Base-by-base conservation (phyloP, 2,113 vertebrate genomes). In the Piprites chloris region DNA sequence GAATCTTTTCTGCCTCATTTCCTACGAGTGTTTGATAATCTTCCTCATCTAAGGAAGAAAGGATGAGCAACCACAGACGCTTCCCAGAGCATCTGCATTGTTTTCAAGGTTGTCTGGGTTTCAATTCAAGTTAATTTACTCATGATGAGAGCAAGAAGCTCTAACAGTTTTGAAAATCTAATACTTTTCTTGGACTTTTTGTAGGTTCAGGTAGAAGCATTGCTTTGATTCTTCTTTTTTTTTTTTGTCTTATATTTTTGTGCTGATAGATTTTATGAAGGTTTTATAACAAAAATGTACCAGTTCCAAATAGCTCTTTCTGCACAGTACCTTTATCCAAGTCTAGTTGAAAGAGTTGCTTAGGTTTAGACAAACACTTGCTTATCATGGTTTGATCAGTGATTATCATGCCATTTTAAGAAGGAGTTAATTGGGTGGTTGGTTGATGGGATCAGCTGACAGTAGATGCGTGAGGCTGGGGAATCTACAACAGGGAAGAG, bases 71-170 rank as follows among this genome's bases (percentile, higher is more conserved):
- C 32, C 41, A 44, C 42, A 80, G 71, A 85, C 72, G 67, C 81
- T 73, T 93, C 58, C 41, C 14, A 35, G 67, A 82, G 55, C 85
- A 86, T 86, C 52, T 90, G 62, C 50, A 53, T 94, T 83, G 53
- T 77, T 92, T 85, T 92, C 85, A 90, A 41, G 47, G 72, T 88
- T 93, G 67, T 93, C 62, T 90, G 63, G 15, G 41, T 93, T 93
- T 94, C 85, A 73, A 3, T 79, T 85, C 47, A 61, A 68, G 81
- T 79, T 76, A 44, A 85, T 87, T 69, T 90, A 66, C n/a, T 83
- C 20, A 39, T 26, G 14, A 68, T 83, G 83, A 78, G 32, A 73
- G 13, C 20, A 76, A 76, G 44, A 75, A 91, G 23, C 55, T 89
- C 12, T 74, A 42, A 69, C 20, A 23, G 37, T 32, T 35, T 50